A percentile compares a stretch with the other conserved stretches of the same genome.
Conservation (phyloP, 2,888 invertebrate genomes). For the Eupithecia subfuscata region DNA sequence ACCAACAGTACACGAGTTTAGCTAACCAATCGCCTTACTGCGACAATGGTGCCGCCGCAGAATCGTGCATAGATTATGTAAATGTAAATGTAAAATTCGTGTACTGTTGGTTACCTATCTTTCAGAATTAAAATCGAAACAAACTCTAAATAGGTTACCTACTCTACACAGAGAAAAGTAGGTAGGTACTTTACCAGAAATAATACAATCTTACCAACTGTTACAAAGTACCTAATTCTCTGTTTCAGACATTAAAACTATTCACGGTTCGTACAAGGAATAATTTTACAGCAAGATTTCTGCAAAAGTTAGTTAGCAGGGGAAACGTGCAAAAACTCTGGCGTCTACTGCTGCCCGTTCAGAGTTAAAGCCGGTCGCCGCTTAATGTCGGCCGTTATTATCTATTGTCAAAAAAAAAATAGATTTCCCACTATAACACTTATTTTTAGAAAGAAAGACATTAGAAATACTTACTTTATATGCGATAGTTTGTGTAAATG, state of each 20-base stretch:
- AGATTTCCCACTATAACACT: no score
- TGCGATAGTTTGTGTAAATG: no score
- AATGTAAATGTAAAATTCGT: no score
- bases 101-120: not conserved
- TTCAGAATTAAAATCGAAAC: not conserved
- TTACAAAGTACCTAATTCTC: slow-evolving; percentile 6
- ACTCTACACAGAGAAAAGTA: not conserved
- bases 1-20: no score
- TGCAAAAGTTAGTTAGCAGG: slow-evolving; percentile 43
- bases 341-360: slow-evolving; percentile 8
- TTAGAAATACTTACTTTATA: no score
- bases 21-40: no score
- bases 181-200: not conserved
- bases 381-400: not conserved
- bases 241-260: slow-evolving; percentile 33
- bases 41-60: no score
- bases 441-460: no score
- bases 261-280: slow-evolving; percentile 30
- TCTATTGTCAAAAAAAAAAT: not conserved
- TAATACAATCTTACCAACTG: not conserved
- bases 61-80: no score
- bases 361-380: slow-evolving; percentile 13
- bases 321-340: slow-evolving; percentile 44
- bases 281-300: slow-evolving; percentile 44
- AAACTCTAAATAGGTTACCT: not conserved